phyloP scores from a whole-genome alignment of 2,888 invertebrate species.

The Pachymerium ferrugineum region DNA sequence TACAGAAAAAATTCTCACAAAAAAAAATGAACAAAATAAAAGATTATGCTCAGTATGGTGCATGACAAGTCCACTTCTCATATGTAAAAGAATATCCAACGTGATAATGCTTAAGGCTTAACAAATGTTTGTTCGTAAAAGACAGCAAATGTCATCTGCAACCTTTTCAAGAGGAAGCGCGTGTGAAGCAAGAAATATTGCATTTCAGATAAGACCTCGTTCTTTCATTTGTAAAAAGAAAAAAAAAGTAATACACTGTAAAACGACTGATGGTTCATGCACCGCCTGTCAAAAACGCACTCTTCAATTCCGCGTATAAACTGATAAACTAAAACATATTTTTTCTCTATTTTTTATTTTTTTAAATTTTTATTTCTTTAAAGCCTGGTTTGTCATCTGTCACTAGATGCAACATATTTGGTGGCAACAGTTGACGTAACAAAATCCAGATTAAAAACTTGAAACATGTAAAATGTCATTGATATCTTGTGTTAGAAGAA shows the following conservation, averaged over 20 bases:
- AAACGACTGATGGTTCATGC: constrained; percentile 4
- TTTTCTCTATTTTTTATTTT: background rate
- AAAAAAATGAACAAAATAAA: background rate
- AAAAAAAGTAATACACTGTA: background rate
- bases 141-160: background rate
- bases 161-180: background rate
- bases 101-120: background rate
- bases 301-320: background rate
- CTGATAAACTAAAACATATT: constrained; percentile 10
- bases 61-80: constrained; percentile 11
- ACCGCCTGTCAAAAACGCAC: background rate
- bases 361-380: background rate
- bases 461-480: background rate
- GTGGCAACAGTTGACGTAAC: too few species aligned
- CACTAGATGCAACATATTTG: background rate
- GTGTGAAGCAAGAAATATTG: constrained; percentile 19
- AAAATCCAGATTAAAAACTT: constrained; percentile 1
- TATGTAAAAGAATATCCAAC: background rate
- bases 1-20: background rate
- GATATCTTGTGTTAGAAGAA: background rate
- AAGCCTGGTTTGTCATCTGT: background rate
- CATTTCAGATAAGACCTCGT: constrained; percentile 10
- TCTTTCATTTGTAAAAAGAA: background rate
- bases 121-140: background rate
- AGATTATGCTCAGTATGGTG: background rate